Conservation (phyloP, 2,888 invertebrate species). For the Acanthococcus lagerstroemiae region DNA sequence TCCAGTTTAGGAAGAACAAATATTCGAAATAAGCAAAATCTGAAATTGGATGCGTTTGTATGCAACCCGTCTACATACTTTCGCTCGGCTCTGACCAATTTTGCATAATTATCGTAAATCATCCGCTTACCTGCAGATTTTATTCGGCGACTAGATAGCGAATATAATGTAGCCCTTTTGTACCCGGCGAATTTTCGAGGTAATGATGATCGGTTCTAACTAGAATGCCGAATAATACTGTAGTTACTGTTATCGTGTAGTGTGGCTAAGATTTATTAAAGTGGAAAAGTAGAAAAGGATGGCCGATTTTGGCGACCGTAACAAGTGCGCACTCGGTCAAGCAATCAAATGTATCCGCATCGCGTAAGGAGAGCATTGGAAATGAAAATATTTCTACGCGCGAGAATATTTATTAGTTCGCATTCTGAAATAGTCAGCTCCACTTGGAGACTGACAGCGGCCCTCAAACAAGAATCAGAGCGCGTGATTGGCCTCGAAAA, state of each 20-base stretch:
- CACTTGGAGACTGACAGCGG: too few relatives aligned
- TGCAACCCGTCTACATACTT: conserved; percentile 22
- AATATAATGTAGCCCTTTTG: conserved; percentile 5
- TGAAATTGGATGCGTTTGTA: conserved; percentile 16
- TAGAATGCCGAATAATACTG: not conserved
- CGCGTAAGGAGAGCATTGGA: too few relatives aligned
- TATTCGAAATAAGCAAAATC: conserved; percentile 7
- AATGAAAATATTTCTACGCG: too few relatives aligned
- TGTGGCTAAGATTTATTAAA: not conserved
- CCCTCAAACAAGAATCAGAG: too few relatives aligned
- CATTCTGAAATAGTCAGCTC: too few relatives aligned
- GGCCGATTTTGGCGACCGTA: too few relatives aligned
- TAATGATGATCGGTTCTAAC: not conserved
- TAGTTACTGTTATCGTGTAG: too few relatives aligned
- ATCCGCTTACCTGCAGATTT: not conserved
- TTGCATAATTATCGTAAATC: conserved; percentile 12
- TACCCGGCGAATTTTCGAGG: conserved; percentile 11
- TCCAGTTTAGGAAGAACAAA: not conserved
- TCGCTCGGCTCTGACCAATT: conserved; percentile 1
- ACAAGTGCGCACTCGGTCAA: not conserved
- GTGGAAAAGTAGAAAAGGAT: too few relatives aligned
- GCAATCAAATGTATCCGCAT: too few relatives aligned
- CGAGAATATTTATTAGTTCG: too few relatives aligned
- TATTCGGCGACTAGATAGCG: not conserved
- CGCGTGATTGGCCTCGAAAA: too few relatives aligned